Base-by-base conservation (phyloP, 2,113 vertebrate species). In the Micromys minutus region DNA sequence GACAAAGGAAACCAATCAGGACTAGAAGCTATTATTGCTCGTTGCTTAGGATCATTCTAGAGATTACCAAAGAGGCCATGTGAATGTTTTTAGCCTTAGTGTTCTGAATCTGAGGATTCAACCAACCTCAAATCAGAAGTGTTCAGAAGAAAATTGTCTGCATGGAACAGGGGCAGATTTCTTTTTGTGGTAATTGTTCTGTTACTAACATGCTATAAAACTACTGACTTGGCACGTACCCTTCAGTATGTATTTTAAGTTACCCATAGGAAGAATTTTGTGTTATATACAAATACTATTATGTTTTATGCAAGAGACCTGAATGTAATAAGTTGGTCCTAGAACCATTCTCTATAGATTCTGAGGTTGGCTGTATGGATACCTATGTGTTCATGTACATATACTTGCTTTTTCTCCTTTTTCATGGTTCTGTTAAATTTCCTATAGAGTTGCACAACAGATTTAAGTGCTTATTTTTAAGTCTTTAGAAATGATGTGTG, bases 1-100 rank as follows among this genome's bases (percentile, higher is more conserved):
- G 65, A 85, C 24, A 79, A 83, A n/a, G 67, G 7, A 92, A 74
- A 63, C 31, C 47, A 42, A 50, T n/a, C 3, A 69, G 55, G 29
- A 16, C 24, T 84, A 39, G 10, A 95, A 94, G 15, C n/a, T 84
- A 71, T 85, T 87, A 63, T 24, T 94, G 45, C 21, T 90, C 11
- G 63, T 90, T 67, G 29, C 72, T 93, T 79, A 88, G 26, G 63
- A 76, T 87, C 80, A 88, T 88, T n/a, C 9, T 42, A 61, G 21
- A 29, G 50, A 50, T 74, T 69, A 79, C 16, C 80, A 69, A 92
- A 63, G 22, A 31, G 71, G 19, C 1, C 84, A 42, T 16, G 2
- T 86, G 29, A 81, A n/a, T 83, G 77, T 36, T 47, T 42, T 8
- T n/a, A 67, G 34, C 52, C 2, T 59, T 31, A 36, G 42, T 17